phyloP scores from a whole-genome alignment of 2,888 invertebrate species.

The Margaritifera margaritifera region DNA sequence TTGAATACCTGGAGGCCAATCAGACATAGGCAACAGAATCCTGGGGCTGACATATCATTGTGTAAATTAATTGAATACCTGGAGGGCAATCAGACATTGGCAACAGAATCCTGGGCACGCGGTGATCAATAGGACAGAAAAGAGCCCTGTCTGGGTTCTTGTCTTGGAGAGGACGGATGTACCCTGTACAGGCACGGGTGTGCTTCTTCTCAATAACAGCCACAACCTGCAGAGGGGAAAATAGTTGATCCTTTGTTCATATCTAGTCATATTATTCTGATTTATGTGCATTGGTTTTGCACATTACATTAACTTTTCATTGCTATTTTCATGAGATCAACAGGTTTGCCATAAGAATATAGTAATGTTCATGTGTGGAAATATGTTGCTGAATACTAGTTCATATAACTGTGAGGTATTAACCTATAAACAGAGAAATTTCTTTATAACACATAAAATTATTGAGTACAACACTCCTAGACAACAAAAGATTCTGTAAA shows the following conservation, averaged over 20 bases:
- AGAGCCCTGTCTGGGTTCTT: constrained; percentile 78
- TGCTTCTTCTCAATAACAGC: constrained; percentile 84
- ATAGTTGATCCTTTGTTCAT: not conserved
- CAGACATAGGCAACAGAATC: constrained; percentile 79
- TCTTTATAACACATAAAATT: too few relatives aligned
- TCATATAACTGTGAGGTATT: too few relatives aligned
- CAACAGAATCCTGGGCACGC: constrained; percentile 85
- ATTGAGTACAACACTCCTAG: too few relatives aligned
- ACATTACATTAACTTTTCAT: not conserved
- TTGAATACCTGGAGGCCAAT: constrained; percentile 76
- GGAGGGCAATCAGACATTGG: constrained; percentile 78
- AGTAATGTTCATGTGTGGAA: too few relatives aligned
- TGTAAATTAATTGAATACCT: constrained; percentile 61
- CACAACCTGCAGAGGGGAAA: constrained; percentile 78
- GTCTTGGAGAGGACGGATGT: constrained; percentile 78
- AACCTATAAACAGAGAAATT: too few relatives aligned
- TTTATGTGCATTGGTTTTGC: not conserved
- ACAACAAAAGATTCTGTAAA: too few relatives aligned
- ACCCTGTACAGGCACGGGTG: constrained; percentile 83
- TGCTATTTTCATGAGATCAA: not conserved
- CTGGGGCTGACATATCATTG: too few relatives aligned
- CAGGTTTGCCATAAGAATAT: too few relatives aligned
- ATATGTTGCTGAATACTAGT: too few relatives aligned
- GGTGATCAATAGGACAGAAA: constrained; percentile 85
- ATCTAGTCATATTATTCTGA: not conserved